Conservation (phyloP, 2,113 vertebrate genomes). For the Steatornis caripensis region DNA sequence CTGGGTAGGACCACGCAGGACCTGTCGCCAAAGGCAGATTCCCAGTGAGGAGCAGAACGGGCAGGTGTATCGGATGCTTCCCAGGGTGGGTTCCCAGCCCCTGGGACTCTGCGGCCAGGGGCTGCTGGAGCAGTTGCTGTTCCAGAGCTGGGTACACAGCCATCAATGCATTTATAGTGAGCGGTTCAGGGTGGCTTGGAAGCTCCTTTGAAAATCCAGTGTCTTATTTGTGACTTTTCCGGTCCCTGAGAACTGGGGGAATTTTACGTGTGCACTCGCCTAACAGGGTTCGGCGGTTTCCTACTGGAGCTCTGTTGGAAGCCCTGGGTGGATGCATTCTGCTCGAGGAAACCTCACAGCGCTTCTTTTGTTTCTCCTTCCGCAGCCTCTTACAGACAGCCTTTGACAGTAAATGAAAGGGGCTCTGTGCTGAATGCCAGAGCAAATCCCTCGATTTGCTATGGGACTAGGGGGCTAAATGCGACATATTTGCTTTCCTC, state of each 20-base stretch:
- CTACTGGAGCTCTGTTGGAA: not conserved
- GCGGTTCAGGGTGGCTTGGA: not conserved
- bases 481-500: not conserved
- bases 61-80: not conserved
- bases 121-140: not conserved
- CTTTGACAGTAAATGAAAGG: conserved; percentile 41
- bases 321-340: not conserved
- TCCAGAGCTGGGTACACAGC: not conserved
- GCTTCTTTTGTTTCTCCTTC: conserved; percentile 21
- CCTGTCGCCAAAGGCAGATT: not conserved
- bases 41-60: not conserved
- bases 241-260: not conserved
- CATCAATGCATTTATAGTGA: not conserved
- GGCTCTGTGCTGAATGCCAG: not conserved
- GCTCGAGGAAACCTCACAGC: not conserved
- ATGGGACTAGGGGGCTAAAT: not conserved
- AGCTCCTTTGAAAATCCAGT: not conserved
- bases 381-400: not conserved
- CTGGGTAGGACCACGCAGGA: not conserved
- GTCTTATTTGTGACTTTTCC: not conserved
- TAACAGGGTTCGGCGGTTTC: not conserved
- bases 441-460: not conserved
- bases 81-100: not conserved
- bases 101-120: not conserved
- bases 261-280: not conserved